Conservation (phyloP, 2,113 vertebrate species). For the Felis catus region F.catus_Fca126_mat1.0 CM031413.1:52514001-52514500, state of each 20-base stretch:
- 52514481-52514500: background rate
- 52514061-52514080: background rate
- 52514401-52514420: background rate
- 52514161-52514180: accelerated
- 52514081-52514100: background rate
- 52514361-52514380: background rate
- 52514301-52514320: background rate
- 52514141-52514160: background rate
- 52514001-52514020: background rate
- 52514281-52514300: background rate
- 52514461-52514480: background rate
- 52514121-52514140: background rate
- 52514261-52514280: background rate
- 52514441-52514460: background rate
- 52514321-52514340: background rate
- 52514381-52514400: background rate
- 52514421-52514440: background rate
- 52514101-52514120: background rate
- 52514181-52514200: background rate
- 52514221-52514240: background rate
- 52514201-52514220: background rate
- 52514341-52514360: background rate
- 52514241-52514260: background rate
- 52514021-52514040: background rate
- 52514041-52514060: no score